These are phyloP conservation scores for Leptobrachium ailaonicum DNA, from an alignment of 2,113 vertebrate species.

Conservation along the genomic window DNA sequence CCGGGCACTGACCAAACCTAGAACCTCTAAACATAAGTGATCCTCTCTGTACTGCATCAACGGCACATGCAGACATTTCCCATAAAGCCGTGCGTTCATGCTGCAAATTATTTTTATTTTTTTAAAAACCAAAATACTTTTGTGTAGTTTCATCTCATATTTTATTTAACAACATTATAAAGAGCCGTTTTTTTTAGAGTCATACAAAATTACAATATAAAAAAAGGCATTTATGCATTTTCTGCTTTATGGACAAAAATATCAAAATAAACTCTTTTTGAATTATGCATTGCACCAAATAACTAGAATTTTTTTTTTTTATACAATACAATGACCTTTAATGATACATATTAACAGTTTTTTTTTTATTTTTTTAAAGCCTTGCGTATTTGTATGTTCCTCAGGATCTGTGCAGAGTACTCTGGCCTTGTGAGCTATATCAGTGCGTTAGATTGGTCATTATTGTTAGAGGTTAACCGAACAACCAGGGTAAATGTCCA, in stretches of 20 bases:
- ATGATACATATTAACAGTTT: slow-evolving; percentile 87
- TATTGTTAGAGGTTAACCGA: slow-evolving; percentile 26
- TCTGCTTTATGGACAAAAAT: slow-evolving; percentile 81
- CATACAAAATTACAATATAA: slow-evolving; percentile 78
- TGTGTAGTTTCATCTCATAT: slow-evolving; percentile 52
- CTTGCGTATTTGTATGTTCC: slow-evolving; percentile 76
- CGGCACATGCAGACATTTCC: too few relatives aligned
- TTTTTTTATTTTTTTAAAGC: slow-evolving; percentile 59
- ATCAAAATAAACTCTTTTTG: slow-evolving; percentile 93
- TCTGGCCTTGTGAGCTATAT: slow-evolving; percentile 79
- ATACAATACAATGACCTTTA: slow-evolving; percentile 78
- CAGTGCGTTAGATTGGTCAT: slow-evolving; percentile 73
- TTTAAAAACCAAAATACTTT: slow-evolving; percentile 49
- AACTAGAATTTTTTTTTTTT: slow-evolving; percentile 79
- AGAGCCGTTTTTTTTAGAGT: slow-evolving; percentile 73
- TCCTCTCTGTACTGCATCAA: too few relatives aligned
- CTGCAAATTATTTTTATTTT: too few relatives aligned
- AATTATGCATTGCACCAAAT: slow-evolving; percentile 89
- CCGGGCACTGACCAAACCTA: too few relatives aligned
- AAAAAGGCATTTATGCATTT: slow-evolving; percentile 73
- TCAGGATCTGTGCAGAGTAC: slow-evolving; percentile 75
- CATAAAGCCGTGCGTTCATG: too few relatives aligned
- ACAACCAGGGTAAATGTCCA: slow-evolving; percentile 54
- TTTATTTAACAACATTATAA: slow-evolving; percentile 70
- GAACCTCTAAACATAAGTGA: too few relatives aligned